Evolutionary conservation across 37 sponge, comb jelly and placozoan species (phyloP), one percentile per base, ranked within the genome.

Genomic region (Cliona cf. orientalis): DNA sequence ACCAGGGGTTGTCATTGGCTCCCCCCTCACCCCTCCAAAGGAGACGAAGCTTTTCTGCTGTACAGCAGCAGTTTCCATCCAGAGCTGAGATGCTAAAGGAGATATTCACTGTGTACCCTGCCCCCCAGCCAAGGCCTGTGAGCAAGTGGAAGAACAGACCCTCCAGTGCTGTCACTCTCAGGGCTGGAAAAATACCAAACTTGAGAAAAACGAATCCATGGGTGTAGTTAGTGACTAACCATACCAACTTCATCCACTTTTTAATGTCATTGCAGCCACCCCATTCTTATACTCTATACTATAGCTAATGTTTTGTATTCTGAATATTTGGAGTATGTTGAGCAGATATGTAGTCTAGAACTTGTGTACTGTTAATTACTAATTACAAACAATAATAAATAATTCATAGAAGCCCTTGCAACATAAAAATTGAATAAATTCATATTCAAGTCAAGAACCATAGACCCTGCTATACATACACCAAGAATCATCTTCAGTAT

Each of bases 141-240:
- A 85, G 86, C 57, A 29, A 57, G 78, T 44, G 86, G 66, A 31
- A 32, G 71, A 38, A 32, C 19, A 62, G 79, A 49, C 86, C 86
- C 0, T 86, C 86, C 31, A 77, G 63, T 71, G 79, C 79, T 31
- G 41, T 75, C 41, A 69, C 6, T 2, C 38, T 65, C 69, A 66
- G 55, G 29, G 39, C 63, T 6, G 72, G 56, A 58, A 86, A 61
- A 71, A 86, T 86, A 62, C 70, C 71, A 3, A 58, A 57, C 12
- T 64, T 86, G 37, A 70, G 84, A 75, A 42, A 6, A 32, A 33
- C 37, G 1, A 58, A 75, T 53, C 23, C 39, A 1, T 58, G 39
- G 60, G 36, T 75, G 12, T 75, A 37, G 32, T 61, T 61, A 61
- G 23, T 61, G 6, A 5, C 19, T 61, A 3, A 59, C 4, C 28